Conservation (phyloP, 2,113 vertebrate genomes). For the Anoura caudifer region DNA sequence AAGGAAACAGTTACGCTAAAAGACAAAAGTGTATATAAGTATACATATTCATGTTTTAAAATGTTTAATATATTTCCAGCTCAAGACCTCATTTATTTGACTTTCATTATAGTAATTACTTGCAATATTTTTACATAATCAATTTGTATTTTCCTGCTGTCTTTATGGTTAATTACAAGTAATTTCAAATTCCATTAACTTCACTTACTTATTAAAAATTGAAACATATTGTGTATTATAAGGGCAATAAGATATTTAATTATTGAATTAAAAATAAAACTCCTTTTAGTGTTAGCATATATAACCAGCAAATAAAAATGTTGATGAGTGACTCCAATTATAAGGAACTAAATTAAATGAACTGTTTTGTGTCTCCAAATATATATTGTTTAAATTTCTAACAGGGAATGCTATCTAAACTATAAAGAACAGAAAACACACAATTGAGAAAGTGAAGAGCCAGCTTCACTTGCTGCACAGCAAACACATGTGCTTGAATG, state of each 20-base stretch:
- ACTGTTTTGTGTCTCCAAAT: background rate
- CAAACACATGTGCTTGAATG: background rate
- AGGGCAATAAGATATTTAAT: background rate
- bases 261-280: slow-evolving; percentile 16
- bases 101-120: slow-evolving; percentile 1
- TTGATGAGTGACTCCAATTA: background rate
- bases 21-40: background rate
- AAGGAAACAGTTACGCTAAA: background rate
- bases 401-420: background rate
- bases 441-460: background rate
- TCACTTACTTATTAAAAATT: background rate
- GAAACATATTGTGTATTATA: background rate
- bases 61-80: background rate
- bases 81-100: background rate
- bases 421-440: background rate
- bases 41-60: background rate
- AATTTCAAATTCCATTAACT: slow-evolving; percentile 36
- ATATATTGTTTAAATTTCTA: background rate
- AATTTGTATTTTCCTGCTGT: background rate
- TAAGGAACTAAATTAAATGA: background rate
- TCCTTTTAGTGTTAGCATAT: background rate
- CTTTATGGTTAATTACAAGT: background rate
- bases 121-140: slow-evolving; percentile 17
- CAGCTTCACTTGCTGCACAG: background rate
- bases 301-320: background rate